Percentiles rank a stretch among this genome's conserved stretches.
These are phyloP conservation scores for Meloidogyne floridensis DNA, from an alignment of 1,140 invertebrate genomes.

Conservation along the genomic window DNA sequence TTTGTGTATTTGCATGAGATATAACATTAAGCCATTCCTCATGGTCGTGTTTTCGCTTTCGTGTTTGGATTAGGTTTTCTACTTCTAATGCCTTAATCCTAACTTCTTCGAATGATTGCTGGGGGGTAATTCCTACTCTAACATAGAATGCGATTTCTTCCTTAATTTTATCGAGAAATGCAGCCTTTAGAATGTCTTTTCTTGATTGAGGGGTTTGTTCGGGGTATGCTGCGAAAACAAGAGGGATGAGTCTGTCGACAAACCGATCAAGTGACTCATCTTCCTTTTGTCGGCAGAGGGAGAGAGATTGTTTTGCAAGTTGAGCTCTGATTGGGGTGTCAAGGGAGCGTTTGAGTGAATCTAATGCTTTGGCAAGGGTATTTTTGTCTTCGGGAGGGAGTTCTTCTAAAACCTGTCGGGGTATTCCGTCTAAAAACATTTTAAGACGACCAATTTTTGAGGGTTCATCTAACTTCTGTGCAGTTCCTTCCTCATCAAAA, in stretches of 20 bases:
- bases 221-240: constrained; percentile 7
- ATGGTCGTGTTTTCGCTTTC: background rate
- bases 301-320: constrained; percentile 4
- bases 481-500: constrained; percentile 18
- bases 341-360: background rate
- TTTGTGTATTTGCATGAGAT: background rate
- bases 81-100: constrained; percentile 13
- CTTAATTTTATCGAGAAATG: constrained; percentile 1
- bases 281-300: constrained; percentile 9
- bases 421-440: constrained; percentile 10
- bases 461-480: background rate
- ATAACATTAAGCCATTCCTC: background rate
- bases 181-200: background rate
- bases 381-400: background rate
- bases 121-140: constrained; percentile 2
- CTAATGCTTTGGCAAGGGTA: background rate
- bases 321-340: constrained; percentile 9
- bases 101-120: constrained; percentile 6
- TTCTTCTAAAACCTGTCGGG: constrained; percentile 4
- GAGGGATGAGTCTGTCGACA: constrained; percentile 14
- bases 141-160: constrained; percentile 13
- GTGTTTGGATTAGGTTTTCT: background rate
- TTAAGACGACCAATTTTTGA: constrained; percentile 8
- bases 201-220: constrained; percentile 11
- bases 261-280: background rate